Base-by-base conservation (phyloP, 2,888 invertebrate genomes). In the Sarcophaga variegata region DNA sequence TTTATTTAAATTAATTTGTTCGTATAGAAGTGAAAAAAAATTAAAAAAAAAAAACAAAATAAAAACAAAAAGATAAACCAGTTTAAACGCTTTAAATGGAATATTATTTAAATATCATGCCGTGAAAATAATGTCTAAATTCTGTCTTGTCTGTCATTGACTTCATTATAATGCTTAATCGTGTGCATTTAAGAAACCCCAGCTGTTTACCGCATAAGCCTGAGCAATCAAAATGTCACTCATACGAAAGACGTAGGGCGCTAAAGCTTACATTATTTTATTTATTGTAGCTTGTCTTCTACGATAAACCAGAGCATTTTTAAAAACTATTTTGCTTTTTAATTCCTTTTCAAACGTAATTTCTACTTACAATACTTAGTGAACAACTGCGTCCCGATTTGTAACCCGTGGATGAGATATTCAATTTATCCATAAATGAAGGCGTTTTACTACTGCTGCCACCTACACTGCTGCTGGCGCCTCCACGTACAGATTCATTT, bases 301-400 rank as follows among this genome's bases (percentile, higher is more conserved):
- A 37, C 37, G 37, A 37, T 37, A 37, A 37, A 37, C 37, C 1
- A 37, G 0, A 37, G 62, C 20, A 79, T 17, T 63, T 60, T 47
- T 63, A 47, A 54, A 0, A 54, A 54, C 0, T 4, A 49, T 49
- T 37, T 37, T 37, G 6, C 37, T 37, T 8, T 37, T 11, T 1
- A 49, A 49, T 37, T 37, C 6, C 6, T 37, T 8, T 37, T 12
- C 12, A 49, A 49, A 14, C 3, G 1, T 17, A 54, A 54, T 54
- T 54, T 54, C 4, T 54, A 54, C 54, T 93, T 91, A 93, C 93
- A 82, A 93, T 91, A 85, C 91, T 92, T 74, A 93, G 82, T 3
- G 93, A 93, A 86, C 93, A 93, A 81, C 90, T 90, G 82, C 92
- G 91, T 67, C 90, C 91, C 69, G 89, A 63, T 62, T 89, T 60